Evolutionary conservation across 1,140 invertebrate species (phyloP).

Genomic region (Pteromalus puparum): DNA sequence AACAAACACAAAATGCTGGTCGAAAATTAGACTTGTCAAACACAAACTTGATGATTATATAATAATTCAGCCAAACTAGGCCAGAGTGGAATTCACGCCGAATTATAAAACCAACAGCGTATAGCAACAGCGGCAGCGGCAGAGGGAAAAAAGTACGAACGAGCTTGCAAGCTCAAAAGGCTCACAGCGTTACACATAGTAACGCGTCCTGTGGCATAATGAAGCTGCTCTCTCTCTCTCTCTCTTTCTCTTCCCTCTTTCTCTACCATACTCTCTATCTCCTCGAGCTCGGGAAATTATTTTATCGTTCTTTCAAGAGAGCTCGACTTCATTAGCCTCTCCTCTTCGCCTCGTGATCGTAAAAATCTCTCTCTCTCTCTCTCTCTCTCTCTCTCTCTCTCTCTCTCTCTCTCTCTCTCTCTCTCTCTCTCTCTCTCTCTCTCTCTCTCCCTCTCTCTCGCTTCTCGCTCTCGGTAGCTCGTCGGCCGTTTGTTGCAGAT

Average conservation of each 20-base stretch:
- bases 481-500: conserved; percentile 17
- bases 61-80: background rate
- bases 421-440: background rate
- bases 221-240: background rate
- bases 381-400: background rate
- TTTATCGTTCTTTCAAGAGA: conserved; percentile 45
- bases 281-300: conserved; percentile 26
- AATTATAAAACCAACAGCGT: background rate
- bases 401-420: conserved; percentile 12
- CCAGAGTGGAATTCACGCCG: background rate
- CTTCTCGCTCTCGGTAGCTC: background rate
- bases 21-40: background rate
- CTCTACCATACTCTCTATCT: background rate
- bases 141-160: background rate
- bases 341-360: background rate
- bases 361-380: conserved; percentile 26
- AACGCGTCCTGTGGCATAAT: conserved; percentile 13
- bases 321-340: conserved; percentile 43
- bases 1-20: background rate
- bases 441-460: background rate
- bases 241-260: background rate
- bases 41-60: background rate
- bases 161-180: background rate
- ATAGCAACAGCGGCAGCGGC: background rate
- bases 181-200: background rate